Evolutionary conservation across 2,888 invertebrate genomes (phyloP).

Genomic region (Ypsolopha scabrella): DNA sequence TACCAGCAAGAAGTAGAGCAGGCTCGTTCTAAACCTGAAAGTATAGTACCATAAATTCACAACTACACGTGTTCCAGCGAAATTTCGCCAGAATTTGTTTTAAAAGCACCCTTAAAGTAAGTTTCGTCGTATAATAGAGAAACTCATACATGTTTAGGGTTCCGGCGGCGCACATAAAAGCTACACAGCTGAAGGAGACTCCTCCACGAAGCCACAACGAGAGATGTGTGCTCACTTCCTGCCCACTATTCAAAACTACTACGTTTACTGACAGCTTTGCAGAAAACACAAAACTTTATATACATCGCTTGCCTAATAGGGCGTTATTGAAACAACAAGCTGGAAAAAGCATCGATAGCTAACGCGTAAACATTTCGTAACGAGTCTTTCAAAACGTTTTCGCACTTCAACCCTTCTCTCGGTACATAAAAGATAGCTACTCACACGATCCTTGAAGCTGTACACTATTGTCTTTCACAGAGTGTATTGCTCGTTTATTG

Average conservation of each 20-base stretch:
- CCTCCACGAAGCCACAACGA: slow-evolving; percentile 21
- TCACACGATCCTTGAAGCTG: background rate
- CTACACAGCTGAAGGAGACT: slow-evolving; percentile 23
- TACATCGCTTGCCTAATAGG: background rate
- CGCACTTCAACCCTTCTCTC: background rate
- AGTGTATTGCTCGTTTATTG: slow-evolving; percentile 33
- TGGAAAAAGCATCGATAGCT: background rate
- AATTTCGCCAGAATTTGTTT: background rate
- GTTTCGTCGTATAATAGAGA: background rate
- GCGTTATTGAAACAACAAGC: background rate
- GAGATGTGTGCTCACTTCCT: background rate
- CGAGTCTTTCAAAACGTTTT: background rate
- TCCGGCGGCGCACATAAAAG: slow-evolving; percentile 16
- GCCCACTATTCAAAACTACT: background rate
- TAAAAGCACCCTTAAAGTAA: background rate
- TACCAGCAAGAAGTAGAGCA: too few relatives aligned
- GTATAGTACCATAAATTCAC: too few relatives aligned
- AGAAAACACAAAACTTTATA: background rate
- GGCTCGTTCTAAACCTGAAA: too few relatives aligned
- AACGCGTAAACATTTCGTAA: background rate
- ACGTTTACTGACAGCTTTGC: background rate
- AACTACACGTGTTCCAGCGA: too few relatives aligned
- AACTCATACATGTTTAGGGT: slow-evolving; percentile 13
- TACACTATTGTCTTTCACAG: slow-evolving; percentile 34
- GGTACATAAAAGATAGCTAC: background rate